A percentile compares a stretch with the other conserved stretches of the same genome.
Evolutionary conservation across 2,797 vertebrate genomes (phyloP).

Genomic region (Spatula clypeata): DNA sequence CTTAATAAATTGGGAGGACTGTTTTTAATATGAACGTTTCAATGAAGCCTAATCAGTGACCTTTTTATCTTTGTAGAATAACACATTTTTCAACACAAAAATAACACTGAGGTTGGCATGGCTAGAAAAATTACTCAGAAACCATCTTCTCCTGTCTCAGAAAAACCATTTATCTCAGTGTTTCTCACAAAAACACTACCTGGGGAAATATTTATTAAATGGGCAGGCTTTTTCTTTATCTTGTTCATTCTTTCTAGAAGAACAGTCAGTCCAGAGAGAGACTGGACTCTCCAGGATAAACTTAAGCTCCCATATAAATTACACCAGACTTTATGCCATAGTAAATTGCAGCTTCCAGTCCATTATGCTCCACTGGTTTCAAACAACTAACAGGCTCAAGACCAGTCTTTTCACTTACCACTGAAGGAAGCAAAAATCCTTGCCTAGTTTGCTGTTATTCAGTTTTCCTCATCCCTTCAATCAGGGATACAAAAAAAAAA

Average conservation of each 20-base stretch:
- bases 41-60: not conserved
- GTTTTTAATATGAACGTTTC: not conserved
- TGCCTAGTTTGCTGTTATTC: not conserved
- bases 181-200: not conserved
- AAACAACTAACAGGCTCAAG: not conserved
- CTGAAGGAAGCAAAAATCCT: not conserved
- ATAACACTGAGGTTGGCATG: not conserved
- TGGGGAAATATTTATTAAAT: not conserved
- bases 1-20: not conserved
- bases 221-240: not conserved
- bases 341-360: not conserved
- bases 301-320: not conserved
- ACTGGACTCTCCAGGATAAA: not conserved
- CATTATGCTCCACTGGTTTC: not conserved
- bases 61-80: not conserved
- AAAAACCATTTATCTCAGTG: not conserved
- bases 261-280: not conserved
- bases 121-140: not conserved
- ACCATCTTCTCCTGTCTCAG: not conserved
- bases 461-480: not conserved
- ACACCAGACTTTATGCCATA: not conserved
- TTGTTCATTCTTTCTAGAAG: not conserved
- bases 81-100: not conserved
- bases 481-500: not conserved
- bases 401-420: not conserved